Evolutionary conservation across 2,888 invertebrate species (phyloP), one percentile per base, ranked within the genome.

Genomic region (Argyresthia goedartella): DNA sequence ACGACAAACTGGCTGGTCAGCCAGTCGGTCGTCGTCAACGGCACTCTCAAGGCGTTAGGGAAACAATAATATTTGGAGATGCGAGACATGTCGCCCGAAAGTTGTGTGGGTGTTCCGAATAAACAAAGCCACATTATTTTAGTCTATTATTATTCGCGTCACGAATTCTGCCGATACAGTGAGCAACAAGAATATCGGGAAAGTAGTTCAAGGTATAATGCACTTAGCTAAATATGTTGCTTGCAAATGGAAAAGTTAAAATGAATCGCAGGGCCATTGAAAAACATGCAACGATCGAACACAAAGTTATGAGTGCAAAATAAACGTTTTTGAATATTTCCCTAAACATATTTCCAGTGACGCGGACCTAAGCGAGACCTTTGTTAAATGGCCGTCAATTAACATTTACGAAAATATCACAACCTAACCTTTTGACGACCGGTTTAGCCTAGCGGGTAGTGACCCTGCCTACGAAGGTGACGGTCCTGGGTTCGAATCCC

Each of bases 41-140:
- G 39, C 39, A 16, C 15, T 7, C 49, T 9, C 3, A 6, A 9
- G 8, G 10, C 44, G 51, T 52, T 52, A 52, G 46, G 46, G 47
- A 50, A 53, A 53, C 50, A 53, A 53, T 50, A 50, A 50, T 33
- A 53, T 50, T 52, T 47, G 53, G 50, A 53, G 50, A 50, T 47
- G 42, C 53, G 33, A 36, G 36, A 14, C 43, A 15, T 35, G 51
- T 53, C 39, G 39, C 51, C 50, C 34, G 50, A 53, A 50, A 45
- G 53, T 53, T 15, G 53, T 36, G 53, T 51, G 51, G 53, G 53
- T 36, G 53, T 13, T 36, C 53, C 35, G 53, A 51, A 53, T 53
- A 53, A 41, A 45, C 25, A 50, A 16, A 34, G 10, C 14, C 36
- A 10, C 45, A 50, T 50, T 48, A 45, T 25, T 43, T 13, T 25